These are phyloP conservation scores for Pterocles burchelli DNA, from an alignment of 2,113 vertebrate species.

Conservation along the genomic window DNA sequence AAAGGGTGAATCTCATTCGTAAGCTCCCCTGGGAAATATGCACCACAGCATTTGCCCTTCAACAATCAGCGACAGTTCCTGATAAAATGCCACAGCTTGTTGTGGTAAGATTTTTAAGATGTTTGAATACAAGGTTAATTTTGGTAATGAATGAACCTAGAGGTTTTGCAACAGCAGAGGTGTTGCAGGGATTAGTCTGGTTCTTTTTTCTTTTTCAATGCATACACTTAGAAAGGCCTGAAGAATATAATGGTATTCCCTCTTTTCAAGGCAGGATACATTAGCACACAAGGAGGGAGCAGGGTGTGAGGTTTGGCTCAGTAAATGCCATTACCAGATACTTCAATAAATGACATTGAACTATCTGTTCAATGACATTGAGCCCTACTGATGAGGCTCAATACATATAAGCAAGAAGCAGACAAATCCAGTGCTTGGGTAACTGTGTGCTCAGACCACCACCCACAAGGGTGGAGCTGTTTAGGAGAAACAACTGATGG, in stretches of 20 bases:
- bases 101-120: neutral
- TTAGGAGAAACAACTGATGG: neutral
- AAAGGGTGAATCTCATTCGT: neutral
- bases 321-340: neutral
- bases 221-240: neutral
- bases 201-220: too few relatives aligned
- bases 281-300: neutral
- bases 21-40: neutral
- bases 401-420: neutral
- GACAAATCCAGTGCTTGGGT: neutral
- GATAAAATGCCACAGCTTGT: neutral
- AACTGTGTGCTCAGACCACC: neutral
- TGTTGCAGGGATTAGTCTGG: neutral
- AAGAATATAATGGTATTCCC: neutral
- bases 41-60: neutral
- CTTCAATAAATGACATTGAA: neutral
- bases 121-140: neutral
- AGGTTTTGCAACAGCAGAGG: neutral
- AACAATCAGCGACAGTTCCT: neutral
- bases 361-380: too few relatives aligned
- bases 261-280: neutral
- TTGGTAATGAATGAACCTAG: neutral
- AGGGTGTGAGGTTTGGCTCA: neutral
- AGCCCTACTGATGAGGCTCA: neutral
- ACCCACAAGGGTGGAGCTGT: neutral